These are phyloP conservation scores for Tipula lateralis DNA, from an alignment of 2,888 invertebrate species.

Conservation along the genomic window DNA sequence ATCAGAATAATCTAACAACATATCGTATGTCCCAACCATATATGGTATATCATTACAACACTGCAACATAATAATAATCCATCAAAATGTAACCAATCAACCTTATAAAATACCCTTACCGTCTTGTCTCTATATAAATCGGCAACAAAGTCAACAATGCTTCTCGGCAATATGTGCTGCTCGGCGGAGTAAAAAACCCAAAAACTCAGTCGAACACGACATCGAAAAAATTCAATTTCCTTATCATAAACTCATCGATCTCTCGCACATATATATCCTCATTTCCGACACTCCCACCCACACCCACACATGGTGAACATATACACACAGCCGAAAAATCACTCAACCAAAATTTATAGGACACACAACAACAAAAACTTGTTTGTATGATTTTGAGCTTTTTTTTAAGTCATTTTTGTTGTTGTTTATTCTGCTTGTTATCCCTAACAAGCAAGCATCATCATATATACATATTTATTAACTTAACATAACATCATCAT, in stretches of 20 bases:
- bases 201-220: not conserved
- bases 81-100: constrained; percentile 11
- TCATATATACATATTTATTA: not conserved
- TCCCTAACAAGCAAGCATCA: not conserved
- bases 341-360: constrained; percentile 19
- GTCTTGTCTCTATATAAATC: not conserved
- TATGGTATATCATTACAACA: not conserved
- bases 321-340: not conserved
- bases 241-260: constrained; percentile 11
- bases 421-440: not conserved
- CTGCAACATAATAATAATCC: constrained; percentile 1
- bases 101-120: not conserved
- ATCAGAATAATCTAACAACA: not conserved
- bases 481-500: not conserved
- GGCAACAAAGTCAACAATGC: not conserved
- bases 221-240: not conserved
- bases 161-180: not conserved
- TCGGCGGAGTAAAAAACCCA: not conserved
- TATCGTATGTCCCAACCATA: not conserved
- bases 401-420: not conserved
- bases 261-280: not conserved
- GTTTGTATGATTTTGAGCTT: not conserved
- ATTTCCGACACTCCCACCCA: not conserved
- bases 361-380: not conserved
- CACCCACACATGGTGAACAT: not conserved